A percentile compares a stretch with the other conserved stretches of the same genome.
phyloP scores from a whole-genome alignment of 2,888 invertebrate species.

The Hypercompe scribonia region DNA sequence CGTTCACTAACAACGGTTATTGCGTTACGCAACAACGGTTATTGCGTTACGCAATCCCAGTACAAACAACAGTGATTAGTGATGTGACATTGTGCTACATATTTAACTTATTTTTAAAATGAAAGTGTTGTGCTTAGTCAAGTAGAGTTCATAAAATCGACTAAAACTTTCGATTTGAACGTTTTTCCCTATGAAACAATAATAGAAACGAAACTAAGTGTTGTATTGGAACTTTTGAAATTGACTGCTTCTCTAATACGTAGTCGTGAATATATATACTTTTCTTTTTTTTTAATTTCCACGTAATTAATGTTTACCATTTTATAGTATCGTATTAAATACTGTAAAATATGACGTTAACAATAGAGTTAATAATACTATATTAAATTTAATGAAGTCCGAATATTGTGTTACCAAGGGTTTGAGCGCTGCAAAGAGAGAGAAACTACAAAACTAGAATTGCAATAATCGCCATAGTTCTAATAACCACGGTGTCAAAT shows the following conservation, averaged over 20 bases:
- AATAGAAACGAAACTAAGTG: slow-evolving; percentile 7
- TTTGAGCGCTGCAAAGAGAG: neutral
- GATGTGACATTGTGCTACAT: slow-evolving; percentile 48
- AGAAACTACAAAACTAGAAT: neutral
- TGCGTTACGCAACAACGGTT: slow-evolving; percentile 29
- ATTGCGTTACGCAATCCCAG: slow-evolving; percentile 31
- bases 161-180: neutral
- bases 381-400: slow-evolving; percentile 6
- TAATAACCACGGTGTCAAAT: neutral
- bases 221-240: slow-evolving; percentile 11
- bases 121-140: slow-evolving; percentile 20
- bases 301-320: slow-evolving; percentile 3
- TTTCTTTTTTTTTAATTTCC: slow-evolving; percentile 1
- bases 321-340: slow-evolving; percentile 1
- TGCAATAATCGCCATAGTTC: neutral
- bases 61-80: slow-evolving; percentile 54
- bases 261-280: neutral
- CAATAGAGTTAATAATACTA: slow-evolving; percentile 11
- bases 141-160: neutral
- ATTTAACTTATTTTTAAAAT: slow-evolving; percentile 38
- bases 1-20: slow-evolving; percentile 17
- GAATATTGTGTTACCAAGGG: slow-evolving; percentile 4
- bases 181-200: neutral
- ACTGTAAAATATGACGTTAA: slow-evolving; percentile 11
- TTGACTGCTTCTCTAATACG: slow-evolving; percentile 3